Base-by-base conservation (phyloP, 2,113 vertebrate genomes). In the Zosterops hypoxanthus region DNA sequence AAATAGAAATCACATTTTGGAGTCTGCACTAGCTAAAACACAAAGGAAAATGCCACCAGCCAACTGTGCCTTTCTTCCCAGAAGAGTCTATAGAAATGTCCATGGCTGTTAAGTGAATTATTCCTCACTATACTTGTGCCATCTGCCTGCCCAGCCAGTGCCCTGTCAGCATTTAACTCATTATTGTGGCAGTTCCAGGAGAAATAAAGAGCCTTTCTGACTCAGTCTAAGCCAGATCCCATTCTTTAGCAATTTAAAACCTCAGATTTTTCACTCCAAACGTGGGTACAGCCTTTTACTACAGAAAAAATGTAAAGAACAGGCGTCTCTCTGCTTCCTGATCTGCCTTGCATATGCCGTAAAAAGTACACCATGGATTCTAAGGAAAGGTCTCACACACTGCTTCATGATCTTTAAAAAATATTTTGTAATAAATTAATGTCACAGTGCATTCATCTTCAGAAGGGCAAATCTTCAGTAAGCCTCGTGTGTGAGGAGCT, bases 61-160 rank as follows among this genome's bases (percentile, higher is more conserved):
- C 55, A 94, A 29, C 29, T 14, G 21, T 12, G 34, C 22, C 9
- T 64, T 55, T 71, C 44, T 53, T 59, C 86, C 57, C 26, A 92
- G 55, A 66, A 41, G 17, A 55, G 26, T 34, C 87, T 52, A 39
- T 13, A 94, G 69, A 60, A 47, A 79, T 22, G 31, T 85, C 66
- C 76, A 93, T 68, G 81, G 82, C 53, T 79, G 22, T 28, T 28
- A 77, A 94, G 76, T 26, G 31, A 88, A 85, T 86, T 96, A 68
- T 70, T 82, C 55, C 85, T 88, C 56, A 41, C 41, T 82, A 6
- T 64, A 86, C 71, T 71, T 75, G 70, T 77, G 80, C 63, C 89
- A 85, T 80, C 80, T 89, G 85, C 63, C 92, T 95, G 92, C 91
- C 89, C 95, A 96, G 77, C 46, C 73, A 77, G 36, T 56, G 86